phyloP scores from a whole-genome alignment of 2,113 vertebrate species.

The Talpa occidentalis region DNA sequence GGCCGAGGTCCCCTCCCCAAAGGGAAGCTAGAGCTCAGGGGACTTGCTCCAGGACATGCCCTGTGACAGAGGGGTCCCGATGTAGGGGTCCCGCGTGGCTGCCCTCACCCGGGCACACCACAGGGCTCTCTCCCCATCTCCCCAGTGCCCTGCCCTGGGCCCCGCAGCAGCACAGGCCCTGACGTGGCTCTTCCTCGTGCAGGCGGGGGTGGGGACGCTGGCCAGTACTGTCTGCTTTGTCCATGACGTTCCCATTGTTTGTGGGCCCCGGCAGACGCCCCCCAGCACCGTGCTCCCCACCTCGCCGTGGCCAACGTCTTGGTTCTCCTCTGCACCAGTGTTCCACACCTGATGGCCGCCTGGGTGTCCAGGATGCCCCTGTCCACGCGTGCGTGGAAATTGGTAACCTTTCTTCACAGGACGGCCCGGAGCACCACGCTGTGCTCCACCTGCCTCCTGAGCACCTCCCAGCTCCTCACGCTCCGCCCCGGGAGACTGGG shows the following conservation, averaged over 20 bases:
- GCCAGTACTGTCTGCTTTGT: too few relatives aligned
- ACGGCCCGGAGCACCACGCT: accelerated
- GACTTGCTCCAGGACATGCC: too few relatives aligned
- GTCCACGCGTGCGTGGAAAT: background rate
- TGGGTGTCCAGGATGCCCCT: background rate
- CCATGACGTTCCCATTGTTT: too few relatives aligned
- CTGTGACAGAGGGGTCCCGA: too few relatives aligned
- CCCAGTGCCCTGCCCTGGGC: too few relatives aligned
- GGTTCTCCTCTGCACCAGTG: background rate
- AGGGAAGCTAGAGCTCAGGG: too few relatives aligned
- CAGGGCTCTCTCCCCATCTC: background rate
- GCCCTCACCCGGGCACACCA: background rate
- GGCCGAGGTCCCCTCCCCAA: too few relatives aligned
- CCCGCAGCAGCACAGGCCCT: too few relatives aligned
- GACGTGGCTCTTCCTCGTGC: too few relatives aligned
- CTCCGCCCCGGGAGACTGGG: background rate
- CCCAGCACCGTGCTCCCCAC: background rate
- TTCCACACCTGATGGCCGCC: background rate
- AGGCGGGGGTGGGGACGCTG: too few relatives aligned
- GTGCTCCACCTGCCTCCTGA: background rate
- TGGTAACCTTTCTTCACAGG: background rate
- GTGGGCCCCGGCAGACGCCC: too few relatives aligned
- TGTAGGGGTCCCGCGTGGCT: too few relatives aligned
- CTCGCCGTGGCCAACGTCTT: background rate
- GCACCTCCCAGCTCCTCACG: background rate